A percentile compares a stretch with the other conserved stretches of the same genome.
phyloP scores from a whole-genome alignment of 23 tunicate genomes.

The Halocynthia roretzi region DNA sequence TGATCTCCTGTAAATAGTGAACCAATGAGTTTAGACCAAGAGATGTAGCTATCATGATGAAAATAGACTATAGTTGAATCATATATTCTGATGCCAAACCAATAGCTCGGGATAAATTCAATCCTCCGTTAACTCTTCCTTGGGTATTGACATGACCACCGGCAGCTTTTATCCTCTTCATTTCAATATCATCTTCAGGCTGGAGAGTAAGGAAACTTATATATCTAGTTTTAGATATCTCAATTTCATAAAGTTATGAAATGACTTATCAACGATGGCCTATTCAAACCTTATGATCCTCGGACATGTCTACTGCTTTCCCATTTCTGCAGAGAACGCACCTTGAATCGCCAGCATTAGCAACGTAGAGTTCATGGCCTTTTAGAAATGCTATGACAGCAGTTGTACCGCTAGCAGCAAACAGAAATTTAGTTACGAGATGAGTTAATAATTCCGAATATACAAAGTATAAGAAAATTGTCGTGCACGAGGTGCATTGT shows the following conservation, averaged over 20 bases:
- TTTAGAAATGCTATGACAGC: conserved; percentile 73
- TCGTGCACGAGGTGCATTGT: too few relatives aligned
- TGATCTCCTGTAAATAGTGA: conserved; percentile 57
- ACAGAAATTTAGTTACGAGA: background rate
- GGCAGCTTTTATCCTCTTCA: conserved; percentile 58
- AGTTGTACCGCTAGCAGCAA: conserved; percentile 69
- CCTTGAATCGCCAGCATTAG: conserved; percentile 94
- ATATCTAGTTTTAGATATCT: background rate
- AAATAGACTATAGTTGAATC: too few relatives aligned
- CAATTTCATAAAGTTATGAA: background rate
- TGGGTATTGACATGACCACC: conserved; percentile 88
- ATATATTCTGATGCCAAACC: conserved; percentile 9
- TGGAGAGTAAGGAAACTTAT: conserved; percentile 4
- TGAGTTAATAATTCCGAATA: too few relatives aligned
- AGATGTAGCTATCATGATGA: too few relatives aligned
- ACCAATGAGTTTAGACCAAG: too few relatives aligned
- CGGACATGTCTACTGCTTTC: conserved; percentile 75
- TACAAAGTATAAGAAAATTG: too few relatives aligned
- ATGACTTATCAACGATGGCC: too few relatives aligned
- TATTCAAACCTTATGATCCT: conserved; percentile 70
- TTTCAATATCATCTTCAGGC: conserved; percentile 86
- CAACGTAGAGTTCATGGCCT: conserved; percentile 48
- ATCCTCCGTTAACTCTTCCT: conserved; percentile 91
- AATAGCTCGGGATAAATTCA: conserved; percentile 75
- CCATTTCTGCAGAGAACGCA: conserved; percentile 83